These are phyloP conservation scores for Graptemys geographica DNA, from an alignment of 2,797 vertebrate genomes.

Conservation along the genomic window DNA sequence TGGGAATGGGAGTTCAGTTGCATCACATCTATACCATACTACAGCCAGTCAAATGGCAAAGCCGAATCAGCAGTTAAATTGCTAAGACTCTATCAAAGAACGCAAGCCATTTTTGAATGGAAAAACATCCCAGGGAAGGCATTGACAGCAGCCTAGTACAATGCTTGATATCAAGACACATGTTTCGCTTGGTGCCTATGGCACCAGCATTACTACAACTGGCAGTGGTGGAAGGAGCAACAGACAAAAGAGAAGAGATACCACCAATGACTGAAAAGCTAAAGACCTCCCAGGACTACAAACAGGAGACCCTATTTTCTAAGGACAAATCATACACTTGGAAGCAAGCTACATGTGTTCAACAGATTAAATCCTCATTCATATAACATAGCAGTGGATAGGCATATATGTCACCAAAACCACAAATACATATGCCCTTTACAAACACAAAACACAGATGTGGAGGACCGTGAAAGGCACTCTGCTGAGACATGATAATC, in stretches of 20 bases:
- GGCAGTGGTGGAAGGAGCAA: background rate
- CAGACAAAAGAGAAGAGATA: background rate
- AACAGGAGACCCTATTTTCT: fast-evolving
- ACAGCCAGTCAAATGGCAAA: background rate
- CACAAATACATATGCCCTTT: background rate
- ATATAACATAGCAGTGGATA: background rate
- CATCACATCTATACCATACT: background rate
- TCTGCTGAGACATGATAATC: background rate
- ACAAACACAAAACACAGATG: background rate
- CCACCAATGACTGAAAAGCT: background rate
- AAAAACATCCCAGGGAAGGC: background rate
- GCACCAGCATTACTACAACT: background rate
- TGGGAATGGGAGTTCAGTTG: background rate
- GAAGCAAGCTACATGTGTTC: background rate
- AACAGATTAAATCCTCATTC: background rate
- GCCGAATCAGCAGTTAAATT: background rate
- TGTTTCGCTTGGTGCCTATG: background rate
- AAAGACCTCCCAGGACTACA: background rate
- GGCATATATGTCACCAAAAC: background rate
- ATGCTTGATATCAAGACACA: background rate
- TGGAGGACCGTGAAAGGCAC: background rate
- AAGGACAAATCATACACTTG: background rate
- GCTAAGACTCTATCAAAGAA: background rate
- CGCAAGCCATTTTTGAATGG: fast-evolving
- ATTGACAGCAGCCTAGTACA: background rate